Conservation (phyloP, 2,113 vertebrate species). For the Oncorhynchus gorbuscha region DNA sequence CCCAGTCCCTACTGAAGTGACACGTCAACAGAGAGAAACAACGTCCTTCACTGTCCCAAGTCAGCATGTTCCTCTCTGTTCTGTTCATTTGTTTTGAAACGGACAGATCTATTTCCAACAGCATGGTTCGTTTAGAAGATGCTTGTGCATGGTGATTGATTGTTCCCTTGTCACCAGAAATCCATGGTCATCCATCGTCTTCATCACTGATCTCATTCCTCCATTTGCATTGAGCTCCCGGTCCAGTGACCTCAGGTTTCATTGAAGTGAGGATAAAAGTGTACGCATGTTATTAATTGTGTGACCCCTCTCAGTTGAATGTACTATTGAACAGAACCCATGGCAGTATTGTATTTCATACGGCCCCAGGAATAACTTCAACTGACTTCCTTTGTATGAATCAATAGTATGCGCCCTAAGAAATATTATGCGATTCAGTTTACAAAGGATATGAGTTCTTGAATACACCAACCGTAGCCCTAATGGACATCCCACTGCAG, state of each 20-base stretch:
- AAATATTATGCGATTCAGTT: constrained; percentile 56
- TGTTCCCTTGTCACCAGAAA: constrained; percentile 31
- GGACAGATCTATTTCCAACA: constrained; percentile 26
- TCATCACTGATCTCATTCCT: constrained; percentile 48
- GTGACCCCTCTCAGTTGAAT: constrained; percentile 48
- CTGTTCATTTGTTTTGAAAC: constrained; percentile 18
- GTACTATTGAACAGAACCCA: constrained; percentile 39
- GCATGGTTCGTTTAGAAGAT: constrained; percentile 17
- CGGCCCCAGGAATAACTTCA: constrained; percentile 46
- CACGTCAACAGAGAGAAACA: constrained; percentile 32
- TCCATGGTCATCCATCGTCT: constrained; percentile 51
- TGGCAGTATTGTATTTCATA: constrained; percentile 66
- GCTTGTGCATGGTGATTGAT: constrained; percentile 44
- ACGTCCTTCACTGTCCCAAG: constrained; percentile 38
- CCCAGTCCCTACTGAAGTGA: constrained; percentile 18
- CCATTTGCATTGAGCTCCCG: constrained; percentile 24
- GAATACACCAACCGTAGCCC: constrained; percentile 26
- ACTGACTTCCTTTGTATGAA: constrained; percentile 50
- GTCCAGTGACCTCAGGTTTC: constrained; percentile 35
- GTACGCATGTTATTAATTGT: constrained; percentile 53
- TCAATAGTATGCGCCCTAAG: constrained; percentile 53
- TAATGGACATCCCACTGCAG: constrained; percentile 60
- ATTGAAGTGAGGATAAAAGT: constrained; percentile 50
- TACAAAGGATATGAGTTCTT: constrained; percentile 38
- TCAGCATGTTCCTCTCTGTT: constrained; percentile 35